Evolutionary conservation across 2,888 invertebrate genomes (phyloP), one percentile per base, ranked within the genome.

Genomic region (Ypsolopha sequella): DNA sequence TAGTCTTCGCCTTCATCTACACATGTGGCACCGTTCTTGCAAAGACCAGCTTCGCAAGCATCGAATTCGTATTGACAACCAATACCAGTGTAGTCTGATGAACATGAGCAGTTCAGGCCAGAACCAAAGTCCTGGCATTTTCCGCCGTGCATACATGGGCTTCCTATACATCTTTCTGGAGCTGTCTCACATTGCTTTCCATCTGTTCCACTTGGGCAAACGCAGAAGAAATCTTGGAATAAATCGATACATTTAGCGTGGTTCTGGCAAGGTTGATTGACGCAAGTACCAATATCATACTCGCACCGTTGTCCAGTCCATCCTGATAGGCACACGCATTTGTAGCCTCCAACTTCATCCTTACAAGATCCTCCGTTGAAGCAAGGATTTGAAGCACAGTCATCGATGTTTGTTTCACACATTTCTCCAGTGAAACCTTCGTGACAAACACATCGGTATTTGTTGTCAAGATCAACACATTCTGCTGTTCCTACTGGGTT

Each of bases 141-240:
- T 51, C 98, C 98, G 46, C 94, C 95, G 66, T 98, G 97, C 95
- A 97, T 97, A 71, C 98, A 98, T 6, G 96, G 96, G 65, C 93
- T 93, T 34, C 96, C 96, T 54, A 96, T 94, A 70, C 96, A 96
- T 57, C 98, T 91, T 78, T 98, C 97, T 3, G 98, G 98, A 0
- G 98, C 97, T 0, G 96, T 96, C 80, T 98, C 97, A 74, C 98
- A 98, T 73, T 97, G 94, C 77, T 98, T 97, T 8, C 98, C 98
- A 67, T 97, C 97, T 0, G 97, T 98, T 62, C 98, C 97, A 57
- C 95, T 95, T 46, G 96, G 96, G 66, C 97, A 97, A 91, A 95
- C 95, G 69, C 95, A 96, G 91, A 96, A 94, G 64, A 67, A 96
- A 68, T 95, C 95, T 80, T 95, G 93, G 91, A 97, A 97, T 9